Percentiles rank a stretch among this genome's conserved stretches.
phyloP scores from a whole-genome alignment of 2,888 invertebrate genomes.

The Drosophila infuscata region DNA sequence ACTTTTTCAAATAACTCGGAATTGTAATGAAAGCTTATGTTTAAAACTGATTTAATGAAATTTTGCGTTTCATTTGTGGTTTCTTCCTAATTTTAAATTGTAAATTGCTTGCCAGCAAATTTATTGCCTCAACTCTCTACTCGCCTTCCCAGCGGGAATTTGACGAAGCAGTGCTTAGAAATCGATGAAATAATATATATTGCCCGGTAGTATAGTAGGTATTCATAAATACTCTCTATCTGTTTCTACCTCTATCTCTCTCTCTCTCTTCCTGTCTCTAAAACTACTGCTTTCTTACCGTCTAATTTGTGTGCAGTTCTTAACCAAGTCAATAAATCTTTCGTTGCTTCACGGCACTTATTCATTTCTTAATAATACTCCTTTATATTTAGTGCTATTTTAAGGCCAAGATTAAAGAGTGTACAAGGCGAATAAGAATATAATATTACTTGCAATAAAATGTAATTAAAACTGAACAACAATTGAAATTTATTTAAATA shows the following conservation, averaged over 20 bases:
- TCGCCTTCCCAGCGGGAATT: background rate
- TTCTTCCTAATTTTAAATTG: background rate
- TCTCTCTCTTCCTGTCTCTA: background rate
- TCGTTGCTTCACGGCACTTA: background rate
- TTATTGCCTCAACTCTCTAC: background rate
- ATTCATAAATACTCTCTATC: background rate
- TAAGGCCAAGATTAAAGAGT: background rate
- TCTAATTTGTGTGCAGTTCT: background rate
- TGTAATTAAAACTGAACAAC: background rate
- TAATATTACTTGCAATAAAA: background rate
- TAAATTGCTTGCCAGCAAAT: background rate
- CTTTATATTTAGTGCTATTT: background rate
- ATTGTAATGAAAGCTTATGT: background rate
- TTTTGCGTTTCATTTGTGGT: background rate
- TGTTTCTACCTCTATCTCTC: background rate
- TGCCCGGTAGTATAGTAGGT: background rate
- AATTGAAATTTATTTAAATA: background rate
- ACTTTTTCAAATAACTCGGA: background rate
- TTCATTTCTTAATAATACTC: background rate
- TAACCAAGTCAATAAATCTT: background rate
- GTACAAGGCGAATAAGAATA: background rate
- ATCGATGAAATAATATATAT: background rate
- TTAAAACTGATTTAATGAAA: background rate
- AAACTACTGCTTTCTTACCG: background rate
- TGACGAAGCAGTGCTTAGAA: background rate